Conservation (phyloP, 2,113 vertebrate species). For the Rattus rattus region DNA sequence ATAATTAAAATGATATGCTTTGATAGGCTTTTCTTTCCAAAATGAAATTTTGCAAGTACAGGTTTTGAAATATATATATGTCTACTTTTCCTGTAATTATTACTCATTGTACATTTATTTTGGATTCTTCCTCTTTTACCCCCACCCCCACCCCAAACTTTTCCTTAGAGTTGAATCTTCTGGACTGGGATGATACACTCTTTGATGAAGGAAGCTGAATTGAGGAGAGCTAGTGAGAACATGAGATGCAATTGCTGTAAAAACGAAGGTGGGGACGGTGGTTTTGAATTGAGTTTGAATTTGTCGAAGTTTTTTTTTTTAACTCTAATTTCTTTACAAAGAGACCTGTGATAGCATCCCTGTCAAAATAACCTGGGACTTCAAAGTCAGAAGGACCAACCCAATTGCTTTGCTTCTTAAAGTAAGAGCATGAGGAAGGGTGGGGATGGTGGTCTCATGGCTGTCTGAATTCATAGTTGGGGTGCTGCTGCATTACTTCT, state of each 20-base stretch:
- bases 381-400: neutral
- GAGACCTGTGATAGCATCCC: neutral
- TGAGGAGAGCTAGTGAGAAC: neutral
- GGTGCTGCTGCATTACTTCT: too few species aligned
- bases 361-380: neutral
- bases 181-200: neutral
- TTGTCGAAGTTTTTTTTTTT: neutral
- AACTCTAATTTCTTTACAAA: neutral
- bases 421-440: neutral
- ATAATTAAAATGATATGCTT: constrained; percentile 86
- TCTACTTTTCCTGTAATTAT: constrained; percentile 63
- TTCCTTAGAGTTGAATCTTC: constrained; percentile 23
- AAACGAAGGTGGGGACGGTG: neutral
- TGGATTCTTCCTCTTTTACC: neutral
- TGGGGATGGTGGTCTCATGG: neutral
- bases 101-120: constrained; percentile 59
- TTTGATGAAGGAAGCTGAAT: neutral
- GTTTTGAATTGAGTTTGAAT: neutral
- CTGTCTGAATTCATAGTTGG: neutral
- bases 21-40: constrained; percentile 81
- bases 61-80: constrained; percentile 64
- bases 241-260: neutral
- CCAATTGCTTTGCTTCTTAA: neutral
- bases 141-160: neutral
- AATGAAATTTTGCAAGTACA: constrained; percentile 80